Conservation (phyloP, 2,888 invertebrate species). For the Noctua pronuba region DNA sequence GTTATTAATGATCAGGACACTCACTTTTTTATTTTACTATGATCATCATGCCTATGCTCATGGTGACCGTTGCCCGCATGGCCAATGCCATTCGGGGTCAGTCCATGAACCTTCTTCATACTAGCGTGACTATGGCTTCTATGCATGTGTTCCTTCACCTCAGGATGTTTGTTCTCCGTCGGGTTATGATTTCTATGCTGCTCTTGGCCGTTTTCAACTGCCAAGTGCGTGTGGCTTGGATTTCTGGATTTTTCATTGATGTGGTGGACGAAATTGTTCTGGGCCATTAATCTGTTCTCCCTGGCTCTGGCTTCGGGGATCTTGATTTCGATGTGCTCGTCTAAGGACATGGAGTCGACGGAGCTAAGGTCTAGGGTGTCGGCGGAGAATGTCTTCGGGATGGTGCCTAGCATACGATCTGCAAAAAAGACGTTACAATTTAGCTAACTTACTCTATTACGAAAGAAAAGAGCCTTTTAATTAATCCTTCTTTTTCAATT, state of each 20-base stretch:
- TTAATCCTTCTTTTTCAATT: neutral
- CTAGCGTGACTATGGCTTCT: slow-evolving; percentile 87
- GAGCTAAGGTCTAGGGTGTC: slow-evolving; percentile 91
- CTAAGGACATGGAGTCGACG: slow-evolving; percentile 91
- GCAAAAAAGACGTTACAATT: slow-evolving; percentile 62
- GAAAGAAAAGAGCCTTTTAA: neutral
- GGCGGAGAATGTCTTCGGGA: slow-evolving; percentile 90
- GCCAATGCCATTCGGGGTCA: slow-evolving; percentile 83
- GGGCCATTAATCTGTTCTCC: slow-evolving; percentile 88
- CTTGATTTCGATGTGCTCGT: slow-evolving; percentile 91
- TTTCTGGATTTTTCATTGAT: slow-evolving; percentile 85
- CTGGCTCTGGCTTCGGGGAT: slow-evolving; percentile 88
- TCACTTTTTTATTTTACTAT: slow-evolving; percentile 83
- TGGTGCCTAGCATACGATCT: slow-evolving; percentile 88
- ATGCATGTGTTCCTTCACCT: slow-evolving; percentile 79
- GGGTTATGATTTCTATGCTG: slow-evolving; percentile 70
- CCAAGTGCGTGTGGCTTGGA: slow-evolving; percentile 81
- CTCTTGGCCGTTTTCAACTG: slow-evolving; percentile 83
- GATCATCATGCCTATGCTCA: slow-evolving; percentile 80
- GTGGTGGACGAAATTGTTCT: slow-evolving; percentile 87
- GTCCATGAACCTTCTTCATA: slow-evolving; percentile 83
- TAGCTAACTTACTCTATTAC: neutral
- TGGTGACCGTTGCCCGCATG: slow-evolving; percentile 81
- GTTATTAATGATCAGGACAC: slow-evolving; percentile 57
- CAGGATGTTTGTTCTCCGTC: slow-evolving; percentile 67